Conservation (phyloP, 2,888 invertebrate species). For the Cerastoderma edule region DNA sequence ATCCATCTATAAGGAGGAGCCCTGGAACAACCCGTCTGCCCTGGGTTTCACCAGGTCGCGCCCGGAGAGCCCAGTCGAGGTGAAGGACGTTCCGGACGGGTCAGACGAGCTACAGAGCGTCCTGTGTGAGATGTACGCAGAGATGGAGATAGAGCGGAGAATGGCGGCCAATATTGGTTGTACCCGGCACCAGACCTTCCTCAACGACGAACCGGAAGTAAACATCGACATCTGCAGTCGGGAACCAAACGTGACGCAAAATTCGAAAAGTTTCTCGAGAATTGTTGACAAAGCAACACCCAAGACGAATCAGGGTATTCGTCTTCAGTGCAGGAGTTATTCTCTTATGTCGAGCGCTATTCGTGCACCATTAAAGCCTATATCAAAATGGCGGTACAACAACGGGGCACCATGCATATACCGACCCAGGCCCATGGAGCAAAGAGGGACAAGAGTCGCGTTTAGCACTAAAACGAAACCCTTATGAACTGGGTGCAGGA, state of each 20-base stretch:
- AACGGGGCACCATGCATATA: neutral
- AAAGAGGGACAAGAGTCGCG: neutral
- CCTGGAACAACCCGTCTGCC: constrained; percentile 15
- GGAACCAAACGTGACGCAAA: neutral
- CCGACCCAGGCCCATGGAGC: neutral
- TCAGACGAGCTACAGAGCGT: constrained; percentile 13
- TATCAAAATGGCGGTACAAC: constrained; percentile 17
- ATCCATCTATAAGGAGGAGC: constrained; percentile 17
- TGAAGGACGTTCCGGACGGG: constrained; percentile 13
- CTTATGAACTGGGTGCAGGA: too few relatives aligned
- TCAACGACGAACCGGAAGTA: neutral
- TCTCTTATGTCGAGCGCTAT: neutral
- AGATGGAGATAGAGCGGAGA: constrained; percentile 21
- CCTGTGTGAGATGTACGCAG: constrained; percentile 15
- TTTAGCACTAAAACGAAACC: constrained; percentile 12
- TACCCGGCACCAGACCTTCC: neutral
- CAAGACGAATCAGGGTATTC: neutral
- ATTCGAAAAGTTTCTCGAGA: neutral
- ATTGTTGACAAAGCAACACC: too few relatives aligned
- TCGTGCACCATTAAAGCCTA: neutral
- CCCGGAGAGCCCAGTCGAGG: neutral
- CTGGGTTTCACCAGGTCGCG: neutral
- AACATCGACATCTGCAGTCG: neutral
- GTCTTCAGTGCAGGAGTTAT: neutral
- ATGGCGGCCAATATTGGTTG: neutral